Conservation (phyloP, 1,140 invertebrate species). For the Portunus trituberculatus region DNA sequence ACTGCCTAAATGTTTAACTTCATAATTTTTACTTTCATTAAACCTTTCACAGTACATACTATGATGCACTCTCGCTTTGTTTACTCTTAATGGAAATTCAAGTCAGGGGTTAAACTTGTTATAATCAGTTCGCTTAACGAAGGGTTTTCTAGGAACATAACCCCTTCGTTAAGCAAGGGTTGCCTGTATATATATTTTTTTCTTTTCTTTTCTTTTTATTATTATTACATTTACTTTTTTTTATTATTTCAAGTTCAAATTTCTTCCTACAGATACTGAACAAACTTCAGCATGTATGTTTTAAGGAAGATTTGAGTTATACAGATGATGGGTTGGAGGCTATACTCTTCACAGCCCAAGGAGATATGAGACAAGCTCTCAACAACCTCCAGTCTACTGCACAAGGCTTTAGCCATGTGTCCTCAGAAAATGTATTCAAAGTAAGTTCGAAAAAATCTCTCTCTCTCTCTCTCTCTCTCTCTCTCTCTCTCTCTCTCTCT, state of each 20-base stretch:
- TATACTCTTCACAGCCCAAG: constrained; percentile 98
- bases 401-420: constrained; percentile 96
- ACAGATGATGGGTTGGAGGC: constrained; percentile 97
- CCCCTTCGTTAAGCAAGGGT: too few species aligned
- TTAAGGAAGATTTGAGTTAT: constrained; percentile 90
- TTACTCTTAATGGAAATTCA: too few species aligned
- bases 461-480: background rate
- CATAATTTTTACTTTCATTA: too few species aligned
- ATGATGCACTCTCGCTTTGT: too few species aligned
- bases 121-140: too few species aligned
- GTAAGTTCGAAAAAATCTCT: constrained; percentile 78
- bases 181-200: too few species aligned
- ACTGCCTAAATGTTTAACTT: too few species aligned
- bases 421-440: constrained; percentile 98
- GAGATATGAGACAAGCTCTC: constrained; percentile 97
- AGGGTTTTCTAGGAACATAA: too few species aligned
- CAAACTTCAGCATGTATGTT: constrained; percentile 88
- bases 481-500: background rate
- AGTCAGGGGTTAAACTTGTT: too few species aligned
- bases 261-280: constrained; percentile 86
- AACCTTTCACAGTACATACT: too few species aligned
- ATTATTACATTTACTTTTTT: background rate
- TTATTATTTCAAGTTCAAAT: background rate
- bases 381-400: constrained; percentile 99
- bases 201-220: background rate